Conservation (phyloP, 1,140 invertebrate species). For the Apis florea region DNA sequence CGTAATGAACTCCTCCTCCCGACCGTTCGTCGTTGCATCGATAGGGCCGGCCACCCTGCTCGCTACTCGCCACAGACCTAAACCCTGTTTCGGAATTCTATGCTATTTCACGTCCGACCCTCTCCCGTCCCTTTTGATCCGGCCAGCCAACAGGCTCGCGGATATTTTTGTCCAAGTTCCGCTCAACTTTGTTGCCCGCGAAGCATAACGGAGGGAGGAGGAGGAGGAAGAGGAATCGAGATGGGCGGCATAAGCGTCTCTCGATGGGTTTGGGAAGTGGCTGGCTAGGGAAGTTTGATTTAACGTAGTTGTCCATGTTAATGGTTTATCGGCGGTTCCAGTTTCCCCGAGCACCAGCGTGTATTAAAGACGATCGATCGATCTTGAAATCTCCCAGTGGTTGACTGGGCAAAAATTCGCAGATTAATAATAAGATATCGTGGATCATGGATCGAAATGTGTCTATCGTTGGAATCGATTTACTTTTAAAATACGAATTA, state of each 20-base stretch:
- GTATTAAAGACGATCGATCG: too few species aligned
- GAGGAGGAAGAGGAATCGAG: background rate
- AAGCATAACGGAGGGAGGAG: background rate
- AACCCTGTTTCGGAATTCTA: slow-evolving; percentile 64
- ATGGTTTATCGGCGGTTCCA: too few species aligned
- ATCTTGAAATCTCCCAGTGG: too few species aligned
- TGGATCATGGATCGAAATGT: too few species aligned
- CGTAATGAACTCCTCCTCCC: slow-evolving; percentile 66
- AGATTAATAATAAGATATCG: too few species aligned
- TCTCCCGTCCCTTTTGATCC: slow-evolving; percentile 37
- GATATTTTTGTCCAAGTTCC: slow-evolving; percentile 38
- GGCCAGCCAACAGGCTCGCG: slow-evolving; percentile 2
- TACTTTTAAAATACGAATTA: too few species aligned
- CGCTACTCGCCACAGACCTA: slow-evolving; percentile 48
- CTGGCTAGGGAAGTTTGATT: too few species aligned
- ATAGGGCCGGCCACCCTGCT: slow-evolving; percentile 54
- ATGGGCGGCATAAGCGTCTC: background rate
- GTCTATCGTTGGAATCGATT: too few species aligned
- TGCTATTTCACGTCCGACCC: slow-evolving; percentile 58
- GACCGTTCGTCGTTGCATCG: slow-evolving; percentile 61
- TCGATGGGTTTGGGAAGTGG: too few species aligned
- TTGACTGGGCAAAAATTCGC: too few species aligned
- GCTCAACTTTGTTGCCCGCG: slow-evolving; percentile 25
- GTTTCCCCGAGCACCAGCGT: too few species aligned
- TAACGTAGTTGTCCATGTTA: too few species aligned